phyloP scores from a whole-genome alignment of 2,888 invertebrate species.

The Cheilosia variabilis region DNA sequence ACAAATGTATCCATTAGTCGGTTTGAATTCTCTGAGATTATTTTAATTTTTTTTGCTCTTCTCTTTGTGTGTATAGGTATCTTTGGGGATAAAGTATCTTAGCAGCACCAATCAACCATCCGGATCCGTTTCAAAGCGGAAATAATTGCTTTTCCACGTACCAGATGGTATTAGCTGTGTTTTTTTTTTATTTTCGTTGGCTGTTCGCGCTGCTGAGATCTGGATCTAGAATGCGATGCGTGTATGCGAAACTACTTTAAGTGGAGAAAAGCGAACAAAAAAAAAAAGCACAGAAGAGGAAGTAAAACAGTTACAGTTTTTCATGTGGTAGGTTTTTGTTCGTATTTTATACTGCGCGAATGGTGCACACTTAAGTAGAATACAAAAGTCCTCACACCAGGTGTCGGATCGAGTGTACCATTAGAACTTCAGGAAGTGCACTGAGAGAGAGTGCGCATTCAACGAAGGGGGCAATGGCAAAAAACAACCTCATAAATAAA shows the following conservation, averaged over 20 bases:
- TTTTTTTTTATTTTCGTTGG: constrained; percentile 8
- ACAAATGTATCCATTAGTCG: constrained; percentile 33
- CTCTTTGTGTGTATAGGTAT: not conserved
- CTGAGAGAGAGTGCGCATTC: constrained; percentile 24
- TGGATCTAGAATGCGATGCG: constrained; percentile 64
- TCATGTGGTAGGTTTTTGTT: constrained; percentile 27
- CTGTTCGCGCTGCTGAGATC: constrained; percentile 15
- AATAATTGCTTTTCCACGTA: constrained; percentile 70
- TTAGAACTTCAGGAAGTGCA: constrained; percentile 60
- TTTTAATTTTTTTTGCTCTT: not conserved
- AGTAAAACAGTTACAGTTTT: constrained; percentile 64
- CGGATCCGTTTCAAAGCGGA: constrained; percentile 69
- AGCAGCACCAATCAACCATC: constrained; percentile 56
- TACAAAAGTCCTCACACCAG: constrained; percentile 42
- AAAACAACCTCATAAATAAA: constrained; percentile 30
- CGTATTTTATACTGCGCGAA: constrained; percentile 7
- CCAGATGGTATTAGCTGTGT: constrained; percentile 37
- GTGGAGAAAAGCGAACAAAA: constrained; percentile 15
- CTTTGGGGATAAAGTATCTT: constrained; percentile 36
- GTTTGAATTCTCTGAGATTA: constrained; percentile 5
- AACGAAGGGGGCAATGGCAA: constrained; percentile 12
- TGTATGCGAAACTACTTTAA: constrained; percentile 43
- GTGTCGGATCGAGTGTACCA: constrained; percentile 49
- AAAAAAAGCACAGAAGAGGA: constrained; percentile 36
- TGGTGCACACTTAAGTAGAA: constrained; percentile 32